phyloP scores from a whole-genome alignment of 2,113 vertebrate species.

The Chaetorhynchus papuensis region DNA sequence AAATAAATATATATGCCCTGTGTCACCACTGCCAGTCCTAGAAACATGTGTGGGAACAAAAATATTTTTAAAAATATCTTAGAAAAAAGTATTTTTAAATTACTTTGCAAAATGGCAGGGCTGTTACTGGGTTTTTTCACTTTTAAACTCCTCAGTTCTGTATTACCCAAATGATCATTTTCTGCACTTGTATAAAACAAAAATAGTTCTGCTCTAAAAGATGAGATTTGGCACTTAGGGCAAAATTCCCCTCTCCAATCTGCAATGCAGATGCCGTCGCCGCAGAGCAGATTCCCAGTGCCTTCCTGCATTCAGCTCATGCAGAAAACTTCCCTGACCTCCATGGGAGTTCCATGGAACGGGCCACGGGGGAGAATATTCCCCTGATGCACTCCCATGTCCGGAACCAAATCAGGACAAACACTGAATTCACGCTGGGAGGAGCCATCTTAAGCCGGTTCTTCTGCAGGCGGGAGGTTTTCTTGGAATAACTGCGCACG shows the following conservation, averaged over 20 bases:
- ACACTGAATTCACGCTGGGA: not conserved
- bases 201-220: slow-evolving; percentile 39
- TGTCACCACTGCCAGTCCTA: not conserved
- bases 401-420: not conserved
- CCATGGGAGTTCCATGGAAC: not conserved
- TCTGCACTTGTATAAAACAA: slow-evolving; percentile 11
- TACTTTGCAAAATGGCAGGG: not conserved
- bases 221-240: slow-evolving; percentile 50
- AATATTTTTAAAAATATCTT: not conserved
- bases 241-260: slow-evolving; percentile 50
- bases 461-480: not conserved
- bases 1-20: not conserved
- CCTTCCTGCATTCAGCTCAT: not conserved
- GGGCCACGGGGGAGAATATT: not conserved
- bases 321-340: not conserved
- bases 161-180: not conserved
- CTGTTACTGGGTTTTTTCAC: not conserved
- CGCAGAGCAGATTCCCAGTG: slow-evolving; percentile 29
- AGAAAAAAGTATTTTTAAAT: not conserved
- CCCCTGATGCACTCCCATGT: not conserved
- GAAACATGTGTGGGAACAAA: not conserved
- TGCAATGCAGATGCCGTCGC: slow-evolving; percentile 57
- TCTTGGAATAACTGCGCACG: not conserved
- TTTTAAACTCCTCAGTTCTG: not conserved
- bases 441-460: not conserved